Conservation (phyloP, 1,140 invertebrate genomes). For the Drosophila mayri region DNA sequence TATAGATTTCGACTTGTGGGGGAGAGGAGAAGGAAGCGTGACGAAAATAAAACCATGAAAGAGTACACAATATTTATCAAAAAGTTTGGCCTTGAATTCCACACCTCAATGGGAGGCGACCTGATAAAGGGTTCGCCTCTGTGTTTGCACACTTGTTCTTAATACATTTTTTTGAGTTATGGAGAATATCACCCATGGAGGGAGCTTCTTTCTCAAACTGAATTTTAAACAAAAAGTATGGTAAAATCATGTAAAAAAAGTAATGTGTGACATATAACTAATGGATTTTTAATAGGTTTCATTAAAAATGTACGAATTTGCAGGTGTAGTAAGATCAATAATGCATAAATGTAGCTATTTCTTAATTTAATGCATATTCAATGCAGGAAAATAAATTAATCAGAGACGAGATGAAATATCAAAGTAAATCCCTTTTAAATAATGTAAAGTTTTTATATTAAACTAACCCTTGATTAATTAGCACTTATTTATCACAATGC, state of each 20-base stretch:
- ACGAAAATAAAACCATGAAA: slow-evolving; percentile 22
- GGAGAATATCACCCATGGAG: not conserved
- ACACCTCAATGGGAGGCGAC: not conserved
- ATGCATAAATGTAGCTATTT: not conserved
- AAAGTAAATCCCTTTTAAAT: not conserved
- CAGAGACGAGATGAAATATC: too few species aligned
- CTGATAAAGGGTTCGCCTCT: slow-evolving; percentile 23
- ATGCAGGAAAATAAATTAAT: not conserved
- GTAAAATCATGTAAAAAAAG: not conserved
- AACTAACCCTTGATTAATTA: not conserved
- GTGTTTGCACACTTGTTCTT: slow-evolving; percentile 15
- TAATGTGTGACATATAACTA: not conserved
- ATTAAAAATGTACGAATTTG: not conserved
- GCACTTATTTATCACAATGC: not conserved
- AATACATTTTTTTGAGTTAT: not conserved
- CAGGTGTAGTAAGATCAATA: not conserved
- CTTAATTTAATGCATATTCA: not conserved
- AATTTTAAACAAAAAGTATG: not conserved
- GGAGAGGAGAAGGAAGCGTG: slow-evolving; percentile 18
- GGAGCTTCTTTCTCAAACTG: not conserved
- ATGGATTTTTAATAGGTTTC: not conserved
- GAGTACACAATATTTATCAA: slow-evolving; percentile 28
- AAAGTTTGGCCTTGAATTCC: slow-evolving; percentile 47
- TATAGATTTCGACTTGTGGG: slow-evolving; percentile 40
- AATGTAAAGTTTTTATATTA: not conserved